A percentile compares a stretch with the other conserved stretches of the same genome.
Conservation (phyloP, 1,140 invertebrate genomes). For the Lerema accius region DNA sequence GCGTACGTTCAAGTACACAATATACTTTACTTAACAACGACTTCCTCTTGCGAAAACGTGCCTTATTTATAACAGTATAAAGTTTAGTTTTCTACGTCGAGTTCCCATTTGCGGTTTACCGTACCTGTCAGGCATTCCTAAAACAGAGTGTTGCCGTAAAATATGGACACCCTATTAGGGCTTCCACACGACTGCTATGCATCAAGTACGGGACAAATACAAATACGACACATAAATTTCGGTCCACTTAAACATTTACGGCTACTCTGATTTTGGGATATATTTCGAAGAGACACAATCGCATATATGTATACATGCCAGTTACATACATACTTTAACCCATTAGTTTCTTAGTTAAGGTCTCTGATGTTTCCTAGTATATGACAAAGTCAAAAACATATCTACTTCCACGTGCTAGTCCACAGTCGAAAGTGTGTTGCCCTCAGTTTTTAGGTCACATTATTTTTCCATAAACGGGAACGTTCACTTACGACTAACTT, state of each 20-base stretch:
- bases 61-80: slow-evolving; percentile 20
- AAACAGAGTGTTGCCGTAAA: slow-evolving; percentile 46
- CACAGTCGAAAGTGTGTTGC: too few species aligned
- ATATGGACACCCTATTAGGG: slow-evolving; percentile 51
- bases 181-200: slow-evolving; percentile 48
- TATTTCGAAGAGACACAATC: slow-evolving; percentile 4
- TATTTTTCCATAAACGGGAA: too few species aligned
- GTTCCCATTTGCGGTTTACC: slow-evolving; percentile 22
- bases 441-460: too few species aligned
- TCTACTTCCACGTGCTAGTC: too few species aligned
- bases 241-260: slow-evolving; percentile 49
- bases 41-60: not conserved
- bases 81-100: not conserved
- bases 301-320: not conserved
- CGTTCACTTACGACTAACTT: too few species aligned
- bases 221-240: slow-evolving; percentile 56
- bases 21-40: slow-evolving; percentile 24
- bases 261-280: slow-evolving; percentile 38
- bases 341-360: too few species aligned
- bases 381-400: too few species aligned
- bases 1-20: slow-evolving; percentile 21
- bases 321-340: too few species aligned
- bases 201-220: slow-evolving; percentile 55
- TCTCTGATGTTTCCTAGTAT: too few species aligned
- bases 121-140: slow-evolving; percentile 37